Evolutionary conservation across 1,140 invertebrate species (phyloP).

Genomic region (Tyrophagus putrescentiae): DNA sequence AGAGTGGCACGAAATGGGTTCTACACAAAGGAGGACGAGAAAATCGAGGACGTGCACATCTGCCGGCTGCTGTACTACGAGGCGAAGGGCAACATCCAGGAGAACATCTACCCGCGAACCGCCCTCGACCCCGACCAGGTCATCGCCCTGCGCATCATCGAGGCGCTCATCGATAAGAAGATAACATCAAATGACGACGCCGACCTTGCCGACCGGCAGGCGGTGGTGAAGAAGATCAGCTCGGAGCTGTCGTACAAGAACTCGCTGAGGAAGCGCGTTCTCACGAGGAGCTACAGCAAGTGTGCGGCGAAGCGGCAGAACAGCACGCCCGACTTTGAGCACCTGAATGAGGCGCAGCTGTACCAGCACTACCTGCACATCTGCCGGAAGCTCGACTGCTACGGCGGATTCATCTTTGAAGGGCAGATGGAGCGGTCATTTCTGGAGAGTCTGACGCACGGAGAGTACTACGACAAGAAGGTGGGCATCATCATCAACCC

Average conservation of each 20-base stretch:
- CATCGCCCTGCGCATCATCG: too few species aligned
- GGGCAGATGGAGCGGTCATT: slow-evolving; percentile 3
- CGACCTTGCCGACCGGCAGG: too few species aligned
- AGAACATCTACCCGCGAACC: slow-evolving; percentile 1
- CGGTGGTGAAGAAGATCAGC: too few species aligned
- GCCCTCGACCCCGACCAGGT: neutral
- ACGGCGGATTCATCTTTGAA: slow-evolving; percentile 14
- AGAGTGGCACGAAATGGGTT: neutral
- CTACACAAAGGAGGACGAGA: neutral
- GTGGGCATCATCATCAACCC: neutral
- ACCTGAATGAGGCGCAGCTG: neutral
- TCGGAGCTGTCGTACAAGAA: too few species aligned
- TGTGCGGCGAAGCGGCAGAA: too few species aligned
- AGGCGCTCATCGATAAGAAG: too few species aligned
- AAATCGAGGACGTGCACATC: neutral
- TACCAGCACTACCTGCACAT: neutral
- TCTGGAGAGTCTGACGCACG: neutral
- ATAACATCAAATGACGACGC: too few species aligned
- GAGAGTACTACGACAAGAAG: neutral
- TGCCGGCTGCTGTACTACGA: neutral
- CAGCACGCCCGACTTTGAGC: too few species aligned
- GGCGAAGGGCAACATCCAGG: neutral
- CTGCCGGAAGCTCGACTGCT: neutral
- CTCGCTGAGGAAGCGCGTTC: too few species aligned
- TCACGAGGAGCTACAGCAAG: too few species aligned